A percentile compares a stretch with the other conserved stretches of the same genome.
These are phyloP conservation scores for Crypturellus tataupa DNA, from an alignment of 2,797 vertebrate genomes.

Conservation along the genomic window DNA sequence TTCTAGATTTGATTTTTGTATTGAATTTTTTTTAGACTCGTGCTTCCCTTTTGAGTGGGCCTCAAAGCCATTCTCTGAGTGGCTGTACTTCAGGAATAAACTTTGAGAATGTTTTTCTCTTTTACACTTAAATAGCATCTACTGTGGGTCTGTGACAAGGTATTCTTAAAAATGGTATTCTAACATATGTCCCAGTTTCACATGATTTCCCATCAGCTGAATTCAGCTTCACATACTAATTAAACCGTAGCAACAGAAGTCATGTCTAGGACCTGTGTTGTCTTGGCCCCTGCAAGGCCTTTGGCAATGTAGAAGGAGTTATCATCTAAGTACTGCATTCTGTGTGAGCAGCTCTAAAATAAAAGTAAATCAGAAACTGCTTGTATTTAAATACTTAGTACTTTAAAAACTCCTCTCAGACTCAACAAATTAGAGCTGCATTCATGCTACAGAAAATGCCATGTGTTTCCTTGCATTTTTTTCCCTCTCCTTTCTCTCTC, in stretches of 20 bases:
- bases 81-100: background rate
- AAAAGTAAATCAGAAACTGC: background rate
- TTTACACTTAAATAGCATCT: background rate
- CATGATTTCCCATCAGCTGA: background rate
- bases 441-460: background rate
- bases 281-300: background rate
- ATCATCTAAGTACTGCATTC: background rate
- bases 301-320: background rate
- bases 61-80: background rate
- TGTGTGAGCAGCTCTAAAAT: background rate
- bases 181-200: background rate
- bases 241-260: slow-evolving; percentile 8
- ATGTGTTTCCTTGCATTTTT: background rate
- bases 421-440: background rate
- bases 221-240: slow-evolving; percentile 4
- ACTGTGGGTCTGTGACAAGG: background rate
- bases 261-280: background rate
- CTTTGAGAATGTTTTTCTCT: background rate
- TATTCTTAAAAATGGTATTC: background rate
- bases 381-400: background rate
- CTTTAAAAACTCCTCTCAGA: background rate
- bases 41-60: background rate
- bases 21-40: background rate
- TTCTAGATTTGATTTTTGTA: background rate
- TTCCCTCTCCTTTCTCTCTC: too few relatives aligned